Evolutionary conservation across 2,888 invertebrate genomes (phyloP).

Genomic region (Melieria crassipennis): DNA sequence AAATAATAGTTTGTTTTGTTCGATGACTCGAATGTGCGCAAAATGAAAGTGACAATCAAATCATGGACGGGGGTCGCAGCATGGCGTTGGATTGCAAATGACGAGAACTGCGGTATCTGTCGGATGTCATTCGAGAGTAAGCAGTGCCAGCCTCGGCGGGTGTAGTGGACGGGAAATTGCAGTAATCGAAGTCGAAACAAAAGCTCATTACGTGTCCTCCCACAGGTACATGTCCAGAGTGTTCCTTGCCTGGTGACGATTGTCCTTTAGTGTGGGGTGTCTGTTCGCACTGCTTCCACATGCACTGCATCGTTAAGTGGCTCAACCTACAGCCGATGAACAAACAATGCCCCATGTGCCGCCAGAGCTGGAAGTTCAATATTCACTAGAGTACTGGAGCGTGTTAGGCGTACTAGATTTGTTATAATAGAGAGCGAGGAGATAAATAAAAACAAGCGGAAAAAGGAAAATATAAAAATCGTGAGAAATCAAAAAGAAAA

Average conservation of each 20-base stretch:
- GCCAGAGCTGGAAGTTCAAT: conserved; percentile 99
- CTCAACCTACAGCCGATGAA: conserved; percentile 89
- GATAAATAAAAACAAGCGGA: conserved; percentile 17
- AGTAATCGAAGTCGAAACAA: no score
- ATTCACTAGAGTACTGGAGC: conserved; percentile 68
- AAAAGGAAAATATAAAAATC: conserved; percentile 29
- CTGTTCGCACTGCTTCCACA: conserved; percentile 99
- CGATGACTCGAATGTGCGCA: conserved; percentile 44
- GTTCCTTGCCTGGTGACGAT: conserved; percentile 96
- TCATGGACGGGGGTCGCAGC: conserved; percentile 94
- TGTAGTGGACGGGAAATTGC: no score
- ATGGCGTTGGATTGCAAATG: conserved; percentile 99
- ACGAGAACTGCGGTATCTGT: conserved; percentile 99
- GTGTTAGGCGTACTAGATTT: not conserved
- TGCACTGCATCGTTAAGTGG: conserved; percentile 99
- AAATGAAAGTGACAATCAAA: conserved; percentile 65
- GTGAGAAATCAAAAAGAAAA: conserved; percentile 33
- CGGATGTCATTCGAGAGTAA: conserved; percentile 96
- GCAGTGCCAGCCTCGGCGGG: not conserved
- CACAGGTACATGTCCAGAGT: conserved; percentile 87
- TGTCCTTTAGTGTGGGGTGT: conserved; percentile 98
- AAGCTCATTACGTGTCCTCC: no score
- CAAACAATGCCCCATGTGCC: conserved; percentile 95
- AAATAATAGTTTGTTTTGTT: conserved; percentile 15
- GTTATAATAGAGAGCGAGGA: conserved; percentile 11